Evolutionary conservation across 2,888 invertebrate genomes (phyloP), one percentile per base, ranked within the genome.

Genomic region (Tanytarsus gracilentus): DNA sequence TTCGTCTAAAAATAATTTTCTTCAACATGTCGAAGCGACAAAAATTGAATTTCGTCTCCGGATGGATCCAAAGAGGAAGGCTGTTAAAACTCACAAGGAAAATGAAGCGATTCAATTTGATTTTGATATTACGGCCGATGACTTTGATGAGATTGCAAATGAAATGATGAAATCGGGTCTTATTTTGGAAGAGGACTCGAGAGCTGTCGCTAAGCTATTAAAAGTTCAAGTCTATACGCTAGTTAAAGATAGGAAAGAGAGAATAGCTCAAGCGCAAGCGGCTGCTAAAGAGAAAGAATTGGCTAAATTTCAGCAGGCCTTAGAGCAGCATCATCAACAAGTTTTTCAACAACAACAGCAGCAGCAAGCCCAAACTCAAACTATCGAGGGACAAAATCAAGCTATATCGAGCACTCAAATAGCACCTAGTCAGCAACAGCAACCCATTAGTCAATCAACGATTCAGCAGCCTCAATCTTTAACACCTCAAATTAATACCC

Each of bases 91-190:
- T 16, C 96, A 98, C 75, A 95, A 96, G 70, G 97, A 98, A 75
- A 98, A 99, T 75, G 98, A 99, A 74, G 98, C 98, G 9, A 96
- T 99, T 66, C 97, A 98, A 75, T 99, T 99, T 77, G 95, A 96
- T 67, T 99, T 95, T 76, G 93, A 97, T 74, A 84, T 95, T 67
- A 84, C 84, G 65, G 81, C 80, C 62, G 99, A 99, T 73, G 87
- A 91, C 70, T 90, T 92, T 62, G 93, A 96, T 69, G 92, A 94
- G 69, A 89, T 98, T 36, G 92, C 95, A 59, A 85, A 86, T 69
- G 96, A 95, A 72, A 94, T 97, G 96, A 84, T 90, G 33, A 92
- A 92, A 70, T 89, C 92, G 23, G 93, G 94, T 33, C 87, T 95
- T 69, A 91, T 97, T 68, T 88, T 90, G 70, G 96, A 97, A 69